Evolutionary conservation across 92 coral and sea anemone species (phyloP).

Genomic region (Epizoanthus illoricatus): DNA sequence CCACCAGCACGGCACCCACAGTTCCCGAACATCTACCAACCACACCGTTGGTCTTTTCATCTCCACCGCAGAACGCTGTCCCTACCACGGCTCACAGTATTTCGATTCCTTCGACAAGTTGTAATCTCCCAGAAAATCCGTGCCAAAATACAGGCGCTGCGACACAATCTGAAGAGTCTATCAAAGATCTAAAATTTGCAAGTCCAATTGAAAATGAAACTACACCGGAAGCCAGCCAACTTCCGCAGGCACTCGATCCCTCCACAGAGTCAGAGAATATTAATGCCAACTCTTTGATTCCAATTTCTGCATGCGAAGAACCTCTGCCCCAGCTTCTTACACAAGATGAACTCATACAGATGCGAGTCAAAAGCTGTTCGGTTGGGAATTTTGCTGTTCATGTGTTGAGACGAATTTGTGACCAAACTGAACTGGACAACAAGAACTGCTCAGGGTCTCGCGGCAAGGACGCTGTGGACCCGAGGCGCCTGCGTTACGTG

Average conservation of each 20-base stretch:
- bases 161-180: conserved; percentile 1
- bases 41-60: conserved; percentile 22
- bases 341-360: conserved; percentile 74
- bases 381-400: conserved; percentile 93
- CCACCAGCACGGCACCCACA: conserved; percentile 11
- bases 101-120: conserved; percentile 23
- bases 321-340: conserved; percentile 51
- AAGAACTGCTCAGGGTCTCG: conserved; percentile 86
- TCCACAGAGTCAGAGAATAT: conserved; percentile 32
- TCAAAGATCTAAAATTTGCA: neutral
- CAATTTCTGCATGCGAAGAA: conserved; percentile 56
- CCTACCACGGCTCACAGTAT: conserved; percentile 16
- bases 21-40: conserved; percentile 37
- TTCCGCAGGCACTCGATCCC: conserved; percentile 17
- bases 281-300: conserved; percentile 42
- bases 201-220: neutral
- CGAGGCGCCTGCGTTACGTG: conserved; percentile 73
- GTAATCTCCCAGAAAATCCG: conserved; percentile 21
- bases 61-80: conserved; percentile 18
- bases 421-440: conserved; percentile 63
- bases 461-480: conserved; percentile 85
- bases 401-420: conserved; percentile 71
- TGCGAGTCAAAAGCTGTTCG: conserved; percentile 84
- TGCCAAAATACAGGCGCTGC: neutral
- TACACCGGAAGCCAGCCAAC: conserved; percentile 23